Evolutionary conservation across 2,888 invertebrate genomes (phyloP).

Genomic region (Synanthedon andrenaeformis): DNA sequence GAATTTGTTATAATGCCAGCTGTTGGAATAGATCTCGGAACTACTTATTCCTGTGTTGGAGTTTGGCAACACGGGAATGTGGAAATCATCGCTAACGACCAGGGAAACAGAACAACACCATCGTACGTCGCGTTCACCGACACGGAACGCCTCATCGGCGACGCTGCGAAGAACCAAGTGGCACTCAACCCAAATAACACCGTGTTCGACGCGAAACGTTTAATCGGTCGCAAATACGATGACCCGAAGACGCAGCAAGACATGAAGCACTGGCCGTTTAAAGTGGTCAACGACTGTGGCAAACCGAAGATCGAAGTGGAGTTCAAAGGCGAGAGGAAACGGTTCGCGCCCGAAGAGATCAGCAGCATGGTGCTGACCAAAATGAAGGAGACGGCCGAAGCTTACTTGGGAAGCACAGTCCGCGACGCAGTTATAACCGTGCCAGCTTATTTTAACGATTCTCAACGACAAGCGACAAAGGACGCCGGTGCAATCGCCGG

Average conservation of each 20-base stretch:
- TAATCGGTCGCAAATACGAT: too few relatives aligned
- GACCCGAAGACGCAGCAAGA: too few relatives aligned
- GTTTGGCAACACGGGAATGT: constrained; percentile 75
- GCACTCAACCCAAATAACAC: too few relatives aligned
- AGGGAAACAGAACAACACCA: constrained; percentile 72
- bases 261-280: too few relatives aligned
- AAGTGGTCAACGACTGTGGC: too few relatives aligned
- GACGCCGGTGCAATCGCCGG: too few relatives aligned
- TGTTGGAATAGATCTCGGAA: constrained; percentile 68
- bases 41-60: constrained; percentile 68
- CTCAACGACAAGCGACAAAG: constrained; percentile 30
- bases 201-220: too few relatives aligned
- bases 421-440: constrained; percentile 77
- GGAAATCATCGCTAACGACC: constrained; percentile 71
- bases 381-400: constrained; percentile 77
- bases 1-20: constrained; percentile 48
- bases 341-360: constrained; percentile 71
- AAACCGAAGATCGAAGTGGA: too few relatives aligned
- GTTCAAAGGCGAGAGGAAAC: constrained; percentile 16
- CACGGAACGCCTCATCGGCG: too few relatives aligned
- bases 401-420: constrained; percentile 72
- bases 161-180: too few relatives aligned
- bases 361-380: constrained; percentile 78
- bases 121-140: constrained; percentile 53
- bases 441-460: constrained; percentile 77